Evolutionary conservation across 2,113 vertebrate genomes (phyloP).

Genomic region (Aspiorhynchus laticeps): DNA sequence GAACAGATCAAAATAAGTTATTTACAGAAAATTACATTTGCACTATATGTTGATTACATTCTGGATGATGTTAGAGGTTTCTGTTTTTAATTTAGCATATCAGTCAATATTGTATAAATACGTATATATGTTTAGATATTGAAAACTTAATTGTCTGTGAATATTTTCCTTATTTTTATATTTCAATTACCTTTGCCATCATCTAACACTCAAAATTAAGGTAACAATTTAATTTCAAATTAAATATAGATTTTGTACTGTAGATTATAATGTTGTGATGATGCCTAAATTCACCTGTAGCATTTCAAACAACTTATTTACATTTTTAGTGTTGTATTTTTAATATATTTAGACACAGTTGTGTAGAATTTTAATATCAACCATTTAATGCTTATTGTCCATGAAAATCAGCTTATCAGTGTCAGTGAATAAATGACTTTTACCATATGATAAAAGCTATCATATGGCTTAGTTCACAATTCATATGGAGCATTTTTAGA

Average conservation of each 20-base stretch:
- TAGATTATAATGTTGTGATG: neutral
- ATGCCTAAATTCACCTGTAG: neutral
- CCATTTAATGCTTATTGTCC: neutral
- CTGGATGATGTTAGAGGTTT: neutral
- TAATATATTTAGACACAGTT: neutral
- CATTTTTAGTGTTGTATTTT: neutral
- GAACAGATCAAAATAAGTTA: slow-evolving; percentile 12
- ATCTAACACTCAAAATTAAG: neutral
- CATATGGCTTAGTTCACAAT: neutral
- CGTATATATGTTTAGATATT: neutral
- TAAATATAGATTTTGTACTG: neutral
- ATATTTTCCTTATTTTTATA: neutral
- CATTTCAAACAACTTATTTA: neutral
- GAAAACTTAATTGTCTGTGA: neutral
- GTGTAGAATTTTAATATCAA: neutral
- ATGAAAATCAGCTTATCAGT: neutral
- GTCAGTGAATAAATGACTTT: neutral
- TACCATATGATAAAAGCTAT: neutral
- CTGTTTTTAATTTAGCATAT: neutral
- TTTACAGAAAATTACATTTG: neutral
- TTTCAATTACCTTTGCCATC: neutral
- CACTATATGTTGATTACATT: neutral
- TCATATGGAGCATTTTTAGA: neutral
- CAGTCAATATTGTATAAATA: neutral
- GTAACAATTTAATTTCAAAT: neutral